Evolutionary conservation across 2,888 invertebrate genomes (phyloP).

Genomic region (Drosophila silvestris): DNA sequence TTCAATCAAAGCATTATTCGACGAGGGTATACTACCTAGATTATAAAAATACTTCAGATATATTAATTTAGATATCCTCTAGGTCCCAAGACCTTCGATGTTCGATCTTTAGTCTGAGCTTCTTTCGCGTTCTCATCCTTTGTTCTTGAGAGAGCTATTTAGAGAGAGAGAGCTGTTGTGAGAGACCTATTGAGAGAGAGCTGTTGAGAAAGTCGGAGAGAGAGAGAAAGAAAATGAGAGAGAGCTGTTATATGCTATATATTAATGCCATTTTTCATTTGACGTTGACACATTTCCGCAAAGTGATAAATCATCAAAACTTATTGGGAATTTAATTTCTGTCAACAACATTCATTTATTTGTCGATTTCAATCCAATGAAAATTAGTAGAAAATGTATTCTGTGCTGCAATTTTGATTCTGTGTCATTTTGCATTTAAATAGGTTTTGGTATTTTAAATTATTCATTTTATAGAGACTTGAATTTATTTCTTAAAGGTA

Average conservation of each 20-base stretch:
- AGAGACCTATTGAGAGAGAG: neutral
- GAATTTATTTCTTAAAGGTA: neutral
- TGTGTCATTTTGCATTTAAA: constrained; percentile 47
- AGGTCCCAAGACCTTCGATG: neutral
- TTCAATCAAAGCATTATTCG: neutral
- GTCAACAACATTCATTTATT: constrained; percentile 31
- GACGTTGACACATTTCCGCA: constrained; percentile 32
- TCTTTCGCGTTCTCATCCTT: neutral
- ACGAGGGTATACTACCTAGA: neutral
- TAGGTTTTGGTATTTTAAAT: constrained; percentile 16
- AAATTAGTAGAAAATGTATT: constrained; percentile 13
- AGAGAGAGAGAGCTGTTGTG: neutral
- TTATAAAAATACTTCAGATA: neutral
- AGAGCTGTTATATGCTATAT: neutral
- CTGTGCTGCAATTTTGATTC: neutral
- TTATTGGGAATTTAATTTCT: constrained; percentile 69
- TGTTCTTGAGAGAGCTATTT: neutral
- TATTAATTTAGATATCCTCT: neutral
- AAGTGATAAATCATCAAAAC: constrained; percentile 75
- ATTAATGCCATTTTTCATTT: constrained; percentile 15
- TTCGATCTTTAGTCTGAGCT: neutral
- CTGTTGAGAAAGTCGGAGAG: neutral
- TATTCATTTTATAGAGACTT: constrained; percentile 2
- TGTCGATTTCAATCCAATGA: constrained; percentile 45
- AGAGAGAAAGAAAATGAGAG: neutral